Conservation (phyloP, 2,113 vertebrate species). For the Calonectris borealis region DNA sequence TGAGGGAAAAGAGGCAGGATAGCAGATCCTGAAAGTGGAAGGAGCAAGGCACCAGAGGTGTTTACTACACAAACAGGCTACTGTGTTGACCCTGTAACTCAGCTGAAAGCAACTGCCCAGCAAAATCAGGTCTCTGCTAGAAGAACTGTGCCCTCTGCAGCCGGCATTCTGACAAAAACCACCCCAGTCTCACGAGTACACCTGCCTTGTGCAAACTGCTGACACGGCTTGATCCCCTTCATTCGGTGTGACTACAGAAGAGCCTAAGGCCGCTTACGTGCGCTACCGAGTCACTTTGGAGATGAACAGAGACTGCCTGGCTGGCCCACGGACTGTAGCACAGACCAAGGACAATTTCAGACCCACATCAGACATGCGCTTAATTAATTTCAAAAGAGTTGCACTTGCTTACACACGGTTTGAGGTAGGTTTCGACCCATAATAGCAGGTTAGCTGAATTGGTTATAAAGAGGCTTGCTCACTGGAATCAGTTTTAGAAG, state of each 20-base stretch:
- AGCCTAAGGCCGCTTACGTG: not conserved
- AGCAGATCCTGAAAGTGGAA: not conserved
- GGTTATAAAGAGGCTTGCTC: not conserved
- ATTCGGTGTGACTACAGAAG: no score
- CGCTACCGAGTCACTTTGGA: not conserved
- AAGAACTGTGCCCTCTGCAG: not conserved
- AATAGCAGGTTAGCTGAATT: not conserved
- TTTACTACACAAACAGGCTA: not conserved
- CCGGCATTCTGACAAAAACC: not conserved
- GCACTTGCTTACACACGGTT: not conserved
- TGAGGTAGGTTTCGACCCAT: not conserved
- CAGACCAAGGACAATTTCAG: not conserved
- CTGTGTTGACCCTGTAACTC: not conserved
- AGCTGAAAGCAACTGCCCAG: not conserved
- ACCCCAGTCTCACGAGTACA: not conserved
- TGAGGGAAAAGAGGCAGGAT: not conserved
- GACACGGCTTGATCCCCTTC: not conserved
- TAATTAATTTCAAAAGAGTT: not conserved
- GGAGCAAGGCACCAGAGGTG: not conserved
- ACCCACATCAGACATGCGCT: accelerated
- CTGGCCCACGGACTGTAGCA: not conserved
- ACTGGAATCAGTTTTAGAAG: not conserved
- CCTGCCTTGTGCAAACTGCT: not conserved
- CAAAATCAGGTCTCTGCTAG: not conserved
- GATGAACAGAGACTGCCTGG: not conserved